Percentiles rank a stretch among this genome's conserved stretches.
phyloP scores from a whole-genome alignment of 2,888 invertebrate species.

The Amiota mariae region DNA sequence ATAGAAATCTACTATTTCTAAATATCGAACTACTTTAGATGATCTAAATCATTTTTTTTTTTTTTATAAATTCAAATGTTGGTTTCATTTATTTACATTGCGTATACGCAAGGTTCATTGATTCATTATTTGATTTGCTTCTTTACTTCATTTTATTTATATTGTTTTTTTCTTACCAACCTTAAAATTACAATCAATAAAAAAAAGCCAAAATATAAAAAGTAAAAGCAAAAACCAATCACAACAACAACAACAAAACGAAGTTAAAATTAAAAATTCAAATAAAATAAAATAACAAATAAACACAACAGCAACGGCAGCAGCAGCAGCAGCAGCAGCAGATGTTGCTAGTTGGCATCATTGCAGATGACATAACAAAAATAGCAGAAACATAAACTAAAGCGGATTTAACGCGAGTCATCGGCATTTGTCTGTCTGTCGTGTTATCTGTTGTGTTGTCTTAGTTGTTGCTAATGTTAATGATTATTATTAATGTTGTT shows the following conservation, averaged over 20 bases:
- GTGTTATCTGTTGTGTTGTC: not conserved
- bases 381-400: slow-evolving; percentile 2
- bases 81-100: not conserved
- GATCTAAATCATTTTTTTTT: no score
- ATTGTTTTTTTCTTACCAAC: not conserved
- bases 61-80: no score
- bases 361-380: slow-evolving; percentile 34
- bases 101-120: not conserved
- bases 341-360: slow-evolving; percentile 15
- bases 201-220: not conserved
- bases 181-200: not conserved
- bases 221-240: slow-evolving; percentile 3
- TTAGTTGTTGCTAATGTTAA: slow-evolving; percentile 22
- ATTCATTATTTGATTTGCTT: not conserved
- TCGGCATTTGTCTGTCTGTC: not conserved
- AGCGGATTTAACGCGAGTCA: slow-evolving; percentile 28
- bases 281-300: not conserved
- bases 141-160: not conserved
- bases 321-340: not conserved
- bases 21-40: no score
- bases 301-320: slow-evolving; percentile 11
- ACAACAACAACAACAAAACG: not conserved
- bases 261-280: not conserved
- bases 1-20: no score
- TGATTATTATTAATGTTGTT: slow-evolving; percentile 26